Base-by-base conservation (phyloP, 2,797 vertebrate species). In the Lagodon rhomboides region DNA sequence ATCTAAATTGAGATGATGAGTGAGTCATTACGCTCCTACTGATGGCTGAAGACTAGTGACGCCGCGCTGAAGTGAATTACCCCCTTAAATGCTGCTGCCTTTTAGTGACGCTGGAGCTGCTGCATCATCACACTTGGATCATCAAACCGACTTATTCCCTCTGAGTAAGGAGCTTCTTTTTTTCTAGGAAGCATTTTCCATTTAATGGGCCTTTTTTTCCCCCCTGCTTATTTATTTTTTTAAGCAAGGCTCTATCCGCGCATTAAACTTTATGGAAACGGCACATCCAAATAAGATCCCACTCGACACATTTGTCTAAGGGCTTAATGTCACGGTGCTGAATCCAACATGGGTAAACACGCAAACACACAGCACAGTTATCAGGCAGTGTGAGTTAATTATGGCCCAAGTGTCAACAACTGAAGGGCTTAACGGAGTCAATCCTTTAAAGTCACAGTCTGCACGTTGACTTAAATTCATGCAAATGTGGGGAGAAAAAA, bases 371-470 rank as follows among this genome's bases (percentile, higher is more conserved):
- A 49, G 38, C 68, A n/a, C 3, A 12, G 47, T 73, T 75, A 65
- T 72, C 71, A 68, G 30, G 30, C 58, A 69, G 47, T 44, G 15
- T 61, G 27, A 85, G 67, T 75, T 78, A 61, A 79, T 85, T 85
- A 63, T 61, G 41, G 60, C 46, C 56, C 41, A 53, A 68, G 67
- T 76, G 79, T 84, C 77, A 82, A 87, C 78, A 79, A 77, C 44
- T 69, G 64, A 78, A 64, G 73, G 55, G 73, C 78, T 86, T 78
- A 77, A 74, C 71, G 58, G 60, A 73, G 44, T 68, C 65, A 85
- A 58, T 79, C 72, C 76, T 70, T 63, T 85, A 75, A 84, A 76
- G 69, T 71, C 50, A 41, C 54, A 75, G 30, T 68, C 25, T 63
- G 68, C 62, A 73, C 43, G 73, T 47, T 65, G 15, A 44, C 34